Evolutionary conservation across 2,113 vertebrate species (phyloP), one percentile per base, ranked within the genome.

Genomic region (Corythornis cristatus): DNA sequence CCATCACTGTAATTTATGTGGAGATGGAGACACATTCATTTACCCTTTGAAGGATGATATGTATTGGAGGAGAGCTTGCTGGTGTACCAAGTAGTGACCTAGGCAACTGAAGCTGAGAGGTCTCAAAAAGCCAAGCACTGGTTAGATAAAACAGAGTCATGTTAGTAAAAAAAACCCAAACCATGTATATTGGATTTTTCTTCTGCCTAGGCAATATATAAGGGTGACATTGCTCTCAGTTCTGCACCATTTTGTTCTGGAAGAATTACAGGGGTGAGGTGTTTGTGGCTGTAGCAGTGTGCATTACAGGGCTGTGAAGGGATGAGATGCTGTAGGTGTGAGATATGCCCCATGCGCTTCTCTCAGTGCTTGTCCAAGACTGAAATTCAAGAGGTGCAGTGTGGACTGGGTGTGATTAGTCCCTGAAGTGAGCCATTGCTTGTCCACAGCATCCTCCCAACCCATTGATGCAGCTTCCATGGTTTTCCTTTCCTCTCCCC

Each of bases 241-340:
- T 83, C 33, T 79, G 37, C 37, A 67, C 31, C 20, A 12, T 80
- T 77, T 80, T 90, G 35, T 4, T 4, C 45, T 62, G 31, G 15
- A 70, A 25, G 5, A 29, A 3, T 35, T 65, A 16, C 14, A 37
- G 42, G 8, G 7, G 6, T 78, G 43, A 66, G 43, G 51, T 68
- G 12, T 45, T 48, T 68, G 23, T 37, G 9, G 12, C 1, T 1
- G 12, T 13, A 57, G 54, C 29, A 29, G 21, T 16, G 29, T 50
- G 13, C 1, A 2, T 33, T 62, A 16, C 50, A 28, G 54, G 35
- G 20, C 37, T 91, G 7, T 67, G 48, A 60, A 58, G 37, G 28
- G 19, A 11, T 42, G 53, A 78, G 58, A 7, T 0, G 7, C 33
- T 46, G 22, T 45, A 25, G 0, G 1, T 0, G 1, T 15, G 40